Base-by-base conservation (phyloP, 1,140 invertebrate genomes). In the Platorchestia sp. region DNA sequence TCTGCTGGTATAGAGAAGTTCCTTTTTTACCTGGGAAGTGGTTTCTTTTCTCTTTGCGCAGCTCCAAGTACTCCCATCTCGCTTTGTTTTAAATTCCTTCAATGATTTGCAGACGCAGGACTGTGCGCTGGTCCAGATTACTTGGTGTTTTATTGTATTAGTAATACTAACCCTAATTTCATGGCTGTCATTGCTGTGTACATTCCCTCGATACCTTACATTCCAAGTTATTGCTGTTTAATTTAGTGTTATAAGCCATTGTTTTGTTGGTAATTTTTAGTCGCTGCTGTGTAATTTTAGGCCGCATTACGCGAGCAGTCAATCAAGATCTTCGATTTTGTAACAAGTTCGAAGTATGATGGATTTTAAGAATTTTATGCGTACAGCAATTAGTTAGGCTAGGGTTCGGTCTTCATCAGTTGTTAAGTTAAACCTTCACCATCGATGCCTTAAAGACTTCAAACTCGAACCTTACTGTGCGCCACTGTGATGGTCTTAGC, bases 171-270 rank as follows among this genome's bases (percentile, higher is more conserved):
- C 43, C 43, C 43, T 41, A 89, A 42, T 41, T 89, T 44, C 3
- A 44, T 89, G n/a, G 87, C 87, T 89, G 43, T 42, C 41, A 41
- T 89, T 89, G 87, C 42, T 89, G 87, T 89, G 87, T 89, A 89
- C 41, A 89, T 89, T 89, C 42, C 36, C 87, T 14, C 42, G 41
- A 89, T 89, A 89, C 59, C 59, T 75, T 75, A 75, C 87, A 89
- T 89, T 89, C 87, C 87, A 89, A 89, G 87, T 89, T 89, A 89
- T 89, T 16, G 87, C 87, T 75, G 42, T 89, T 89, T 89, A 89
- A 42, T 89, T 89, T 42, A 89, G 87, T 43, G 87, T 44, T 89
- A 42, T 89, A 10, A 44, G 87, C 87, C 43, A 89, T 89, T 44
- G 36, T 89, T 42, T 89, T 89, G 87, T 42, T 89, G 87, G 41